These are phyloP conservation scores for Agrilus biguttatus DNA, from an alignment of 2,888 invertebrate species.

Conservation along the genomic window DNA sequence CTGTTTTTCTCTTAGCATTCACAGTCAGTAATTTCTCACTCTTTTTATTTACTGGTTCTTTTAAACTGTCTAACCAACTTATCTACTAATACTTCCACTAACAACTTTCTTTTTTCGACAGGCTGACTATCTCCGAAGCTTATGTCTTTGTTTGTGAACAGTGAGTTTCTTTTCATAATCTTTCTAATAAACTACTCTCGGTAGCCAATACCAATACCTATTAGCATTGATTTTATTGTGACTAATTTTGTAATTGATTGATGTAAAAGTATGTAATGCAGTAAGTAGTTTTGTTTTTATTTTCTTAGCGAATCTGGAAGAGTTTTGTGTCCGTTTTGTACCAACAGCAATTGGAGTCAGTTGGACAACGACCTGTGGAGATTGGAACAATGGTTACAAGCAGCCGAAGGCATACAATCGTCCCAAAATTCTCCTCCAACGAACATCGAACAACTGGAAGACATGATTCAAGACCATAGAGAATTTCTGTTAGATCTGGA, in stretches of 20 bases:
- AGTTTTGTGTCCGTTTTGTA: slow-evolving; percentile 73
- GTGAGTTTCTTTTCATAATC: slow-evolving; percentile 32
- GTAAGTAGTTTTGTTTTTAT: slow-evolving; percentile 3
- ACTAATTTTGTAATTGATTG: too few species aligned
- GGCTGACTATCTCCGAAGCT: slow-evolving; percentile 39
- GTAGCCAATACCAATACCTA: too few species aligned
- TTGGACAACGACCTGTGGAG: slow-evolving; percentile 84
- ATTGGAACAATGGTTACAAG: slow-evolving; percentile 79
- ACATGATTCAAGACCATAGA: slow-evolving; percentile 54
- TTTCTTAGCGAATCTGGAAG: slow-evolving; percentile 54
- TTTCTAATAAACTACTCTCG: slow-evolving; percentile 3
- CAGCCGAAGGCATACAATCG: slow-evolving; percentile 67
- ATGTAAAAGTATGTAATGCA: background rate
- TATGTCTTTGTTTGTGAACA: slow-evolving; percentile 44
- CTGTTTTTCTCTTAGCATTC: background rate
- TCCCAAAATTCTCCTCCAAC: slow-evolving; percentile 49
- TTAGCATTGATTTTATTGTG: too few species aligned
- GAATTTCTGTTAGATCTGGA: slow-evolving; percentile 81
- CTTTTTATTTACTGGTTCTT: slow-evolving; percentile 1
- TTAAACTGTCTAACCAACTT: background rate
- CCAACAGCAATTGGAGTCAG: slow-evolving; percentile 78
- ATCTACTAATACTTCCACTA: slow-evolving; percentile 7
- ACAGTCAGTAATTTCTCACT: background rate
- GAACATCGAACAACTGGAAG: slow-evolving; percentile 68
- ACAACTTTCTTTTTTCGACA: slow-evolving; percentile 25